Percentiles rank a stretch among this genome's conserved stretches.
phyloP scores from a whole-genome alignment of 2,797 vertebrate species.

The Caiman crocodilus region DNA sequence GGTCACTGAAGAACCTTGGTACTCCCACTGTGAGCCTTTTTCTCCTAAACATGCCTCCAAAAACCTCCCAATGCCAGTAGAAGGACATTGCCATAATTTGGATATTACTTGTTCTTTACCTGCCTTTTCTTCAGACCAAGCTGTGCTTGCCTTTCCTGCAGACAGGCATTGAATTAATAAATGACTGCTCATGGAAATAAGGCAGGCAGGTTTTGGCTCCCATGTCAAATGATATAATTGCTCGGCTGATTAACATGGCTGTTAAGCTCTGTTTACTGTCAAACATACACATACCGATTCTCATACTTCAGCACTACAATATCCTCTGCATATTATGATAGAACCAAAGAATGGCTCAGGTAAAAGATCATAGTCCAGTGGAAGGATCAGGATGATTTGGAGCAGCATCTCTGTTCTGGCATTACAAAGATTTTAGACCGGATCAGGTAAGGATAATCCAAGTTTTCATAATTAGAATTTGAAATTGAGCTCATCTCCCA shows the following conservation, averaged over 20 bases:
- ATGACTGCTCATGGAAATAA: background rate
- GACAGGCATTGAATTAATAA: background rate
- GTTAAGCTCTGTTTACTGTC: background rate
- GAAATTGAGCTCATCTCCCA: background rate
- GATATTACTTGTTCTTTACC: background rate
- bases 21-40: background rate
- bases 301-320: background rate
- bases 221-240: background rate
- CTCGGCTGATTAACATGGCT: background rate
- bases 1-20: background rate
- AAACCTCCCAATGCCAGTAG: background rate
- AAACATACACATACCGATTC: background rate
- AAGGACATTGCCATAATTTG: background rate
- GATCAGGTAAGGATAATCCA: background rate
- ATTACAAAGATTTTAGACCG: background rate
- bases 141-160: background rate
- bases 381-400: background rate
- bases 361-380: fast-evolving
- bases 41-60: background rate
- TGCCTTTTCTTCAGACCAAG: background rate
- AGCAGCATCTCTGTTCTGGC: background rate
- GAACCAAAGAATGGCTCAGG: background rate
- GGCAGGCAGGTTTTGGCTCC: background rate
- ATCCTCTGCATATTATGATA: background rate
- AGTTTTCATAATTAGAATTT: background rate